These are phyloP conservation scores for Acrocephalus arundinaceus DNA, from an alignment of 2,113 vertebrate genomes.

Conservation along the genomic window DNA sequence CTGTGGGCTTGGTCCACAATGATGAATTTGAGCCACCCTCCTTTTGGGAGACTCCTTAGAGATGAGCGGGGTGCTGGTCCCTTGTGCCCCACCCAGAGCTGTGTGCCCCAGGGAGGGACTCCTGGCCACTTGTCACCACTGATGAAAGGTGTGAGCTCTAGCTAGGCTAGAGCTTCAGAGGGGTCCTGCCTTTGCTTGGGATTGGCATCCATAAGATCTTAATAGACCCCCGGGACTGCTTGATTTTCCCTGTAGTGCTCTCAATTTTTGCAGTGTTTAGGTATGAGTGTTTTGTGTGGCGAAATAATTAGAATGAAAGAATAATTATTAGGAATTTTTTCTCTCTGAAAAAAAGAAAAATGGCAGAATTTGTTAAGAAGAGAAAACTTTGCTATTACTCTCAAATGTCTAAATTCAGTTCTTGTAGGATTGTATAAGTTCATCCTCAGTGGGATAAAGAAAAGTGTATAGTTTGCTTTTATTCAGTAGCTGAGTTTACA, in stretches of 20 bases:
- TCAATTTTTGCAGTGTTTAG: not conserved
- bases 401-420: not conserved
- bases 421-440: not conserved
- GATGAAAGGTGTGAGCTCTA: not conserved
- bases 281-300: not conserved
- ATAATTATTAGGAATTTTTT: not conserved
- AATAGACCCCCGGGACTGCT: not conserved
- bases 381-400: not conserved
- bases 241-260: not conserved
- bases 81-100: not conserved
- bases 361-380: not conserved
- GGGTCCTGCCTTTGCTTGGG: not conserved
- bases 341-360: not conserved
- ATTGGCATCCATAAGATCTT: not conserved
- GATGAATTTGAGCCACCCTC: not conserved
- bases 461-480: not conserved
- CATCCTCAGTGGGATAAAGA: not conserved
- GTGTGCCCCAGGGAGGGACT: not conserved
- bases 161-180: not conserved
- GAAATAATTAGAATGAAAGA: not conserved
- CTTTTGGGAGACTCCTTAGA: not conserved
- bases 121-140: accelerated
- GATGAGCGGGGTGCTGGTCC: not conserved
- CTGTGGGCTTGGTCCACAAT: not conserved
- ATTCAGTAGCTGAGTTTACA: not conserved